Percentiles rank a stretch among this genome's conserved stretches.
Conservation (phyloP, 1,140 invertebrate species). For the Vanessa tameamea region DNA sequence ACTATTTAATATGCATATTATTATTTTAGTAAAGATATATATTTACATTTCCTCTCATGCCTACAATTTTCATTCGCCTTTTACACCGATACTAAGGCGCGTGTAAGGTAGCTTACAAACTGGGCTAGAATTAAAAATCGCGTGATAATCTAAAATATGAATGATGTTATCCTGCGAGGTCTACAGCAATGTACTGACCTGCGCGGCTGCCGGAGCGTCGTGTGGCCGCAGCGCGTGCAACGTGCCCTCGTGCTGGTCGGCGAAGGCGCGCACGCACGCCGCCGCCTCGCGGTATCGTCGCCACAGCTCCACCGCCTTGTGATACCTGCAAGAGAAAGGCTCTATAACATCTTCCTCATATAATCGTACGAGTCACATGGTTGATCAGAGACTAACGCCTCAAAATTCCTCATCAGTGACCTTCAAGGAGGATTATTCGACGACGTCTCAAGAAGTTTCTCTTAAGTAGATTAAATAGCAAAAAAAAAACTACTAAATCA, state of each 20-base stretch:
- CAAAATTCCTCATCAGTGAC: background rate
- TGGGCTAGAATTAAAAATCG: too few species aligned
- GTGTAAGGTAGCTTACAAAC: too few species aligned
- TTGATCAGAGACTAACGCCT: too few species aligned
- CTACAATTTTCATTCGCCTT: too few species aligned
- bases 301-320: conserved; percentile 89
- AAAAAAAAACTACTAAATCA: too few species aligned
- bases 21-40: too few species aligned
- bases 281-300: conserved; percentile 87
- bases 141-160: too few species aligned
- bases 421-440: background rate
- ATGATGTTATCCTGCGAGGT: background rate
- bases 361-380: background rate
- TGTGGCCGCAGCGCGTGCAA: conserved; percentile 83
- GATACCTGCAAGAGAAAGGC: conserved; percentile 78
- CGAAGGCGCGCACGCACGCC: conserved; percentile 86
- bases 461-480: too few species aligned
- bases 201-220: conserved; percentile 78
- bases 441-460: too few species aligned
- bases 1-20: too few species aligned
- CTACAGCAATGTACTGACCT: conserved; percentile 78
- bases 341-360: background rate
- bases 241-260: conserved; percentile 85
- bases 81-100: too few species aligned
- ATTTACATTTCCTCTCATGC: too few species aligned